Evolutionary conservation across 1,140 invertebrate genomes (phyloP), one percentile per base, ranked within the genome.

Genomic region (Colletes latitarsis): DNA sequence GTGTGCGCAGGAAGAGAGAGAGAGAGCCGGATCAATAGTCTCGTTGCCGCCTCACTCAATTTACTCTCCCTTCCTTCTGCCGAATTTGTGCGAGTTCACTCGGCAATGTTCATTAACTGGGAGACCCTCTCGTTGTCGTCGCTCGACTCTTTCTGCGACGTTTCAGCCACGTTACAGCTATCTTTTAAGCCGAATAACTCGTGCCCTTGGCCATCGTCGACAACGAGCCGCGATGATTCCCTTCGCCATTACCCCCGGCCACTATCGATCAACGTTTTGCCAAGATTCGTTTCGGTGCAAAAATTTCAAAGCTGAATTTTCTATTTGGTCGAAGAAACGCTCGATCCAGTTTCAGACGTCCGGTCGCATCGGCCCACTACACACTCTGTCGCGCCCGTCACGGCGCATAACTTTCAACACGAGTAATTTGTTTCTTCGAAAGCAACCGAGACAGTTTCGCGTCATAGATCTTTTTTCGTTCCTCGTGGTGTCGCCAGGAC

Each of bases 1-100:
- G 70, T 39, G 66, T 15, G 60, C 55, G 46, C 69, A 63, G 55
- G 55, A 60, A 74, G 57, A 60, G 68, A 62, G 57, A 60, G 68
- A 62, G 81, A 57, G 46, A 66, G 57, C 53, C 73, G 84, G 85
- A 87, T 87, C 85, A 83, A 87, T 87, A 87, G 84, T 86, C 84
- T 76, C 85, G 85, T 86, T 86, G 84, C 85, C 84, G 85, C 85
- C 85, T 86, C 84, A 86, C 85, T 86, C 85, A 86, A 86, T 86
- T 86, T 86, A 72, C 84, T 86, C 84, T 70, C 68, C 72, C 83
- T 83, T 86, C 53, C 72, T 72, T 70, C 76, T 57, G 43, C 67
- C 81, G 70, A 87, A 87, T 87, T 87, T 83, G 81, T 86, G 84
- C 85, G 82, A 87, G 81, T 80, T 87, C 84, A 81, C 81, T 86